Base-by-base conservation (phyloP, 2,113 vertebrate species). In the Myotis yumanensis region DNA sequence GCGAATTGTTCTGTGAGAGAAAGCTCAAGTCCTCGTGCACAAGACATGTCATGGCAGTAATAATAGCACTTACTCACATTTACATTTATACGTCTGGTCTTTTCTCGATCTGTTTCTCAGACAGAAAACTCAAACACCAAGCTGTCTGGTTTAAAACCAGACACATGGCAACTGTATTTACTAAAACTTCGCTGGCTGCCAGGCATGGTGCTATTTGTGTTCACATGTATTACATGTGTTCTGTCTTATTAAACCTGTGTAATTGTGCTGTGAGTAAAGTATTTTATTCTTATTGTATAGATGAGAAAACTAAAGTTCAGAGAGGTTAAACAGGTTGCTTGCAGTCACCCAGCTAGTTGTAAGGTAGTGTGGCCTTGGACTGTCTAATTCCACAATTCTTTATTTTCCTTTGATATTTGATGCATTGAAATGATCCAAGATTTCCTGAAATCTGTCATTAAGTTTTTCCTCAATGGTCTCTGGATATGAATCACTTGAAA, bases 51-150 rank as follows among this genome's bases (percentile, higher is more conserved):
- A 51, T n/a, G 35, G 64, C 40, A 48, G 69, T 40, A 83, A 68
- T 76, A 81, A 48, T 11, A 85, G 81, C 57, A 82, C 76, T 68
- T 80, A 85, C 35, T 97, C 64, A 75, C 16, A 77, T 77, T 91
- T 83, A 86, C 48, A 84, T 89, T 89, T 90, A 40, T 94, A 86
- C 28, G 64, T 93, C 81, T 90, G 48, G 52, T 69, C 62, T 75
- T 96, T 93, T 86, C 46, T 92, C 54, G 51, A 76, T 92, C 52
- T 80, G 28, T 87, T 92, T 97, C 52, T 96, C 87, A 93, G 75
- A 83, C 89, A 86, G 59, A 93, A 88, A 93, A 57, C 68, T 83
- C 91, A 82, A 84, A 96, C 43, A 69, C 40, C 0, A n/a, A 20
- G 54, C 81, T 72, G 43, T 94, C 66, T 90, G 48, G 40, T 93